These are phyloP conservation scores for Acomys russatus DNA, from an alignment of 2,797 vertebrate species.

Conservation along the genomic window DNA sequence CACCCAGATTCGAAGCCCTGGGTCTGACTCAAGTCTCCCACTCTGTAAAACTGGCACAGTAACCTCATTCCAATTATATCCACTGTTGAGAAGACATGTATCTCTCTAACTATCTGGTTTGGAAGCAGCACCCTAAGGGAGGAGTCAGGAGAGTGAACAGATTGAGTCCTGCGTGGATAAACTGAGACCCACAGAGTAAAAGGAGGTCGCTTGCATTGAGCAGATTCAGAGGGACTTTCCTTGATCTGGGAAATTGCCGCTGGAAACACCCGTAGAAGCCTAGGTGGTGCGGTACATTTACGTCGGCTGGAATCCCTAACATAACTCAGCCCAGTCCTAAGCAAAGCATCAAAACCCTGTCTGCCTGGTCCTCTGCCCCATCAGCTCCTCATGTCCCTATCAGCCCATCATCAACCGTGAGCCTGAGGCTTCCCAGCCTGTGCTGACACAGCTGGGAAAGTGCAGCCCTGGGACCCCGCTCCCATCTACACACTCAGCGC, in stretches of 20 bases:
- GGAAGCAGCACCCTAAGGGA: background rate
- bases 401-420: rapidly evolving
- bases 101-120: background rate
- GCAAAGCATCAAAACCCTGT: background rate
- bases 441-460: background rate
- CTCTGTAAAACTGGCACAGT: background rate
- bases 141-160: background rate
- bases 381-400: background rate
- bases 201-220: background rate
- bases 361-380: background rate
- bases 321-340: background rate
- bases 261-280: background rate
- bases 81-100: background rate
- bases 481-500: too few relatives aligned
- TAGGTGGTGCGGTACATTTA: rapidly evolving
- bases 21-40: background rate
- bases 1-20: background rate
- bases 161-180: background rate
- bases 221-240: background rate
- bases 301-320: background rate
- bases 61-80: too few relatives aligned
- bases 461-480: background rate
- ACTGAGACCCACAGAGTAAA: background rate
- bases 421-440: background rate
- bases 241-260: conserved; percentile 29